Percentiles rank a stretch among this genome's conserved stretches.
Evolutionary conservation across 2,113 vertebrate species (phyloP).

Genomic region (Gorsachius goisagi): DNA sequence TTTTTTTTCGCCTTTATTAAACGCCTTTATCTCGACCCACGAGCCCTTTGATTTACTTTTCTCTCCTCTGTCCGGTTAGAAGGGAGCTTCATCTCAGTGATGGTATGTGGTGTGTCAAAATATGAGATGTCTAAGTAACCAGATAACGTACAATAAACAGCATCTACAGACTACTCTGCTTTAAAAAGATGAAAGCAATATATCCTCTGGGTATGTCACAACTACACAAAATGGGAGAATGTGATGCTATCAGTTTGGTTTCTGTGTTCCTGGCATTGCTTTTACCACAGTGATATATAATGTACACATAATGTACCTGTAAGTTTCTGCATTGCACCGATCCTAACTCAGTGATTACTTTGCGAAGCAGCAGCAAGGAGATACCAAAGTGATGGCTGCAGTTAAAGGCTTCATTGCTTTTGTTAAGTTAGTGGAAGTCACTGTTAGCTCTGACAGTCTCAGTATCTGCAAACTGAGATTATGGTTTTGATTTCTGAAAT

Average conservation of each 20-base stretch:
- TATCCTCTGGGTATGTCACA: background rate
- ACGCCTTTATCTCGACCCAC: no score
- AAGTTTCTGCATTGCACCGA: background rate
- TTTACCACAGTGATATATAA: background rate
- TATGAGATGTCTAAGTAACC: background rate
- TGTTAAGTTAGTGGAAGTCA: background rate
- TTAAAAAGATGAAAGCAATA: background rate
- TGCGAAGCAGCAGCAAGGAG: background rate
- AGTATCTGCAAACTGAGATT: background rate
- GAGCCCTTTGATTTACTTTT: no score
- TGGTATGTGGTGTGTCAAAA: background rate
- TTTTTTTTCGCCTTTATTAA: no score
- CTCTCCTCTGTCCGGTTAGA: no score
- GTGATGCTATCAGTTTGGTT: background rate
- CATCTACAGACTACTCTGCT: background rate
- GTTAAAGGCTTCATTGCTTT: background rate
- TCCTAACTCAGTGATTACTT: background rate
- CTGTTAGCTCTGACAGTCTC: background rate
- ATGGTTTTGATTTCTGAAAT: background rate
- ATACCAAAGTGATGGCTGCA: background rate
- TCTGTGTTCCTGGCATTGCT: background rate
- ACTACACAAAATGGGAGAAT: background rate
- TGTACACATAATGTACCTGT: background rate
- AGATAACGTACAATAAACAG: background rate
- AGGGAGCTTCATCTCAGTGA: background rate